phyloP scores from a whole-genome alignment of 2,113 vertebrate species.

The Nycticryphes semicollaris region DNA sequence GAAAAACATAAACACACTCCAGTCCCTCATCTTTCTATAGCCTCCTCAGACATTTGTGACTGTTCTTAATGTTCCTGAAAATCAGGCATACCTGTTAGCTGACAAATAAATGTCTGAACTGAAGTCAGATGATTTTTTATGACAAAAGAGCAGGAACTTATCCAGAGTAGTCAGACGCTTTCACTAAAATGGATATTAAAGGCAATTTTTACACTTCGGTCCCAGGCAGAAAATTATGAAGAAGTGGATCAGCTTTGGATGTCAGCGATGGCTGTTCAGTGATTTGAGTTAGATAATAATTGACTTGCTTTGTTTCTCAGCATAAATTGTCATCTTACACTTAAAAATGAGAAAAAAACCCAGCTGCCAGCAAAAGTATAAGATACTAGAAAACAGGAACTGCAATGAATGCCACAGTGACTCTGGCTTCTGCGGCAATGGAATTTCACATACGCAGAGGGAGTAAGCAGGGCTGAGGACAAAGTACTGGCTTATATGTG shows the following conservation, averaged over 20 bases:
- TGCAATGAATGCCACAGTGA: neutral
- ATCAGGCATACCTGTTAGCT: neutral
- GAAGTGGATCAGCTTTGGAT: neutral
- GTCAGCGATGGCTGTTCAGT: neutral
- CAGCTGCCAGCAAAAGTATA: neutral
- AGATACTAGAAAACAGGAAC: neutral
- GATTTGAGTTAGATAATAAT: neutral
- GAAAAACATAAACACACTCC: neutral
- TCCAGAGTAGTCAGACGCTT: neutral
- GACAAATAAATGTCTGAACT: neutral
- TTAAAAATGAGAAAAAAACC: neutral
- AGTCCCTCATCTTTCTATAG: neutral
- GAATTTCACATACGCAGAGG: neutral
- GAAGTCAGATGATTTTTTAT: neutral
- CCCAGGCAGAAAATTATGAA: neutral
- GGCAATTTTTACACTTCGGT: neutral
- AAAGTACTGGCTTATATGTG: neutral
- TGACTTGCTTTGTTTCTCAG: neutral
- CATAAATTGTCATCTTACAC: neutral
- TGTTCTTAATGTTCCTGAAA: slow-evolving; percentile 8
- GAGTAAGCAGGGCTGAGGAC: neutral
- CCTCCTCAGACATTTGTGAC: neutral
- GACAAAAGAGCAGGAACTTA: neutral
- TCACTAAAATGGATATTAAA: neutral
- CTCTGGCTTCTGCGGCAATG: neutral